Evolutionary conservation across 2,113 vertebrate species (phyloP).

Genomic region (Mystacornis crossleyi): DNA sequence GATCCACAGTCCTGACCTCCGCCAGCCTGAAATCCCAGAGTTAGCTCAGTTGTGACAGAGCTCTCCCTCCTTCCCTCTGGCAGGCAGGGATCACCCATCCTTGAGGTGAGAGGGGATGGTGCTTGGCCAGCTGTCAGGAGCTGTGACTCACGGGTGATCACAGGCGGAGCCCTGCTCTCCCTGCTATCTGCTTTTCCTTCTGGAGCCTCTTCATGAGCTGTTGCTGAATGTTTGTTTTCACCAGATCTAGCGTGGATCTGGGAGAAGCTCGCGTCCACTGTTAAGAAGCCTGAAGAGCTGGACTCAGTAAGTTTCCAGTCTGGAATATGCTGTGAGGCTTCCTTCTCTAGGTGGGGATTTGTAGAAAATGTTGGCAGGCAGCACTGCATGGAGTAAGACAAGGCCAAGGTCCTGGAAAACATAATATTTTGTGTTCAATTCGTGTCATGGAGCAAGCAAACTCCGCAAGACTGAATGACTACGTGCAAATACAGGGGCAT

Average conservation of each 20-base stretch:
- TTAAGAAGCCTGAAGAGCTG: not conserved
- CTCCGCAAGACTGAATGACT: not conserved
- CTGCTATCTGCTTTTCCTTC: not conserved
- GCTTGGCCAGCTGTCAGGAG: not conserved
- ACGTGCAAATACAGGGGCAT: not conserved
- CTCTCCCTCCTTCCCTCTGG: not conserved
- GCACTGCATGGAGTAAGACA: not conserved
- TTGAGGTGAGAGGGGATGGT: conserved; percentile 33
- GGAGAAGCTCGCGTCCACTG: not conserved
- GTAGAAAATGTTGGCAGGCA: not conserved
- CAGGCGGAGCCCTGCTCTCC: not conserved
- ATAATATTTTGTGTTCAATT: not conserved
- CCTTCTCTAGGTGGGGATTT: not conserved
- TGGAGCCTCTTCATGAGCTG: not conserved
- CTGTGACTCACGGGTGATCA: not conserved
- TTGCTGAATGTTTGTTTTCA: conserved; percentile 8
- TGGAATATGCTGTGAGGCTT: not conserved
- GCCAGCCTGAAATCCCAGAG: not conserved
- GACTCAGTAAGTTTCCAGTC: conserved; percentile 8
- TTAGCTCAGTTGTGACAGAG: not conserved
- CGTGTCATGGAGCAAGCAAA: not conserved
- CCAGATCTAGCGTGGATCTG: not conserved
- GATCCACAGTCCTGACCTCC: not conserved
- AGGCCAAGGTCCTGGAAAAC: not conserved
- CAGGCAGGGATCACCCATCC: not conserved